A percentile compares a stretch with the other conserved stretches of the same genome.
Evolutionary conservation across 2,113 vertebrate genomes (phyloP).

Genomic region (Pterocles gutturalis): DNA sequence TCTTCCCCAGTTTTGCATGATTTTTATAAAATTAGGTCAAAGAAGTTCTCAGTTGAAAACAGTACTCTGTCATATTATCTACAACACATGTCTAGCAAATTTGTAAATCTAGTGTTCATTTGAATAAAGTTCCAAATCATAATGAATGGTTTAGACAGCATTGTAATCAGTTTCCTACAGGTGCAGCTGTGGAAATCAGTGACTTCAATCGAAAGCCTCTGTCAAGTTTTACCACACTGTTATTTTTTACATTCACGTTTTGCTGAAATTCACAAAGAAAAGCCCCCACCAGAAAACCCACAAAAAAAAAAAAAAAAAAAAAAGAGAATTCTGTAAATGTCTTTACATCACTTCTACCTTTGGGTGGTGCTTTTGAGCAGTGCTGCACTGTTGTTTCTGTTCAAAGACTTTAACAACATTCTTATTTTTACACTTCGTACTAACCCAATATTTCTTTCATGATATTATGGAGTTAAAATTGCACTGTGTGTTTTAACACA

Average conservation of each 20-base stretch:
- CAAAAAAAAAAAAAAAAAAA: background rate
- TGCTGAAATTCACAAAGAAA: conserved; percentile 79
- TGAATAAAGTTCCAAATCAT: conserved; percentile 85
- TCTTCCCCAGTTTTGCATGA: conserved; percentile 49
- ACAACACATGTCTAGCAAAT: conserved; percentile 88
- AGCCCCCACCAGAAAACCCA: no score
- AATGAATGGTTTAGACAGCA: conserved; percentile 93
- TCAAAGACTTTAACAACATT: background rate
- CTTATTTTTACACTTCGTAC: conserved; percentile 69
- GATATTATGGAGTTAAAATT: conserved; percentile 80
- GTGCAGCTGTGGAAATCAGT: conserved; percentile 89
- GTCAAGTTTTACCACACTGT: conserved; percentile 79
- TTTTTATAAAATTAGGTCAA: conserved; percentile 82
- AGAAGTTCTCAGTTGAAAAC: conserved; percentile 76
- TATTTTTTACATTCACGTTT: conserved; percentile 87
- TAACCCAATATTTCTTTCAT: conserved; percentile 78
- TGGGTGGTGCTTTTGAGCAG: conserved; percentile 89
- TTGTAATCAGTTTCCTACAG: conserved; percentile 94
- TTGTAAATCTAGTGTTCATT: conserved; percentile 87
- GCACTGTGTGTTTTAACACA: conserved; percentile 79
- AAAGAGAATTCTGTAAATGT: conserved; percentile 19
- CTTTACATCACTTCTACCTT: conserved; percentile 75
- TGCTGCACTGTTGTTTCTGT: conserved; percentile 17
- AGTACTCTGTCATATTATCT: conserved; percentile 82
- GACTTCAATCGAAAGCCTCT: conserved; percentile 91